A percentile compares a stretch with the other conserved stretches of the same genome.
Conservation (phyloP, 2,888 invertebrate species). For the Epirrhoe alternata region DNA sequence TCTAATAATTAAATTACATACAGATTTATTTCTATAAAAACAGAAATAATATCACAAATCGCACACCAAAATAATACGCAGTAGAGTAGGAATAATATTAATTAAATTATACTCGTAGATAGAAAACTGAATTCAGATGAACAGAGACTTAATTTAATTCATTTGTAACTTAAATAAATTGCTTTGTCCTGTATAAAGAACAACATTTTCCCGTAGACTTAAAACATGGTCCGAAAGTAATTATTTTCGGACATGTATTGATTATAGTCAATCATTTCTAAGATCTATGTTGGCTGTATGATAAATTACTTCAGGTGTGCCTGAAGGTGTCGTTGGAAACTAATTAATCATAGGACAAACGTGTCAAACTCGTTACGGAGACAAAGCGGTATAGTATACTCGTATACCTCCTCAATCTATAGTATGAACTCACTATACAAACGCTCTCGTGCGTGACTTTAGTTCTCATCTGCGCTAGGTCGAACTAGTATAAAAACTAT, state of each 20-base stretch:
- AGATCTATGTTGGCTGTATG: conserved; percentile 2
- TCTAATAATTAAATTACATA: no score
- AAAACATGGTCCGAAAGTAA: neutral
- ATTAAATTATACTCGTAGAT: no score
- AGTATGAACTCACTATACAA: neutral
- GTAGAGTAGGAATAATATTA: no score
- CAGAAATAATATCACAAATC: no score
- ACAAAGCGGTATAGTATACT: neutral
- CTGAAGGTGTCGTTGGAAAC: conserved; percentile 5
- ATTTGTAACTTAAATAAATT: no score
- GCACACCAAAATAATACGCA: no score
- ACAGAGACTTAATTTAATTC: no score
- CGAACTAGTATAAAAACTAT: neutral
- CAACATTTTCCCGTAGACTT: neutral
- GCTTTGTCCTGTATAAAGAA: neutral
- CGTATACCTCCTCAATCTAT: neutral
- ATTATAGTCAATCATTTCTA: no score
- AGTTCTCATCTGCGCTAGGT: neutral
- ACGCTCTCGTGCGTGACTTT: neutral
- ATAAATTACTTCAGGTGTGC: conserved; percentile 11
- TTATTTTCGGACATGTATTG: neutral
- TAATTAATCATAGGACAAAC: conserved; percentile 14
- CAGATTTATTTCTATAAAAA: no score
- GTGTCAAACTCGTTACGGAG: conserved; percentile 7
- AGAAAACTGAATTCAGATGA: no score